These are phyloP conservation scores for Campaea margaritaria DNA, from an alignment of 2,888 invertebrate species.

Conservation along the genomic window DNA sequence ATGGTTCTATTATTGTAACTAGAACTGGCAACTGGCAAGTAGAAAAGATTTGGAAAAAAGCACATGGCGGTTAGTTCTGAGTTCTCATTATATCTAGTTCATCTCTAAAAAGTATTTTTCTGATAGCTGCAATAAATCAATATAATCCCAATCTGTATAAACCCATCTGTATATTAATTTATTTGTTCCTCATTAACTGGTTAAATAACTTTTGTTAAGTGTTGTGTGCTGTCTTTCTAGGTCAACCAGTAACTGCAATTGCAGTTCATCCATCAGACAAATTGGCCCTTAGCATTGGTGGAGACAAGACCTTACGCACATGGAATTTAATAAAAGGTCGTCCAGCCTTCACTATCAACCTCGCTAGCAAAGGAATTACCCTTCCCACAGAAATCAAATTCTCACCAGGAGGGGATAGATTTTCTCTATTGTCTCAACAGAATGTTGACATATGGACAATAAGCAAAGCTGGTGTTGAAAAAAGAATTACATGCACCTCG, in stretches of 20 bases:
- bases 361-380: constrained; percentile 87
- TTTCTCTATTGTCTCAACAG: constrained; percentile 90
- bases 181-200: too few species aligned
- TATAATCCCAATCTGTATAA: too few species aligned
- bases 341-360: constrained; percentile 94
- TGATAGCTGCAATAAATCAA: not conserved
- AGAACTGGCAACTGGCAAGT: constrained; percentile 94
- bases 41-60: constrained; percentile 92
- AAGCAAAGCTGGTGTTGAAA: constrained; percentile 89
- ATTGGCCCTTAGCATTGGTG: constrained; percentile 93
- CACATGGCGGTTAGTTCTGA: constrained; percentile 89
- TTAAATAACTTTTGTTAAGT: too few species aligned
- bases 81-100: not conserved
- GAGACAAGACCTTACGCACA: constrained; percentile 93
- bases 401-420: constrained; percentile 91
- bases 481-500: constrained; percentile 87
- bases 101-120: too few species aligned
- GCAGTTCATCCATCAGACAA: constrained; percentile 96
- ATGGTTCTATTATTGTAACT: constrained; percentile 93
- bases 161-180: not conserved
- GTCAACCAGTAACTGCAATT: constrained; percentile 89
- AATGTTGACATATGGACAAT: constrained; percentile 93
- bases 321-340: constrained; percentile 98
- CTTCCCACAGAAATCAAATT: constrained; percentile 86
- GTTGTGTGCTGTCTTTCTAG: constrained; percentile 54